Base-by-base conservation (phyloP, 2,113 vertebrate genomes). In the Pygoscelis antarcticus region DNA sequence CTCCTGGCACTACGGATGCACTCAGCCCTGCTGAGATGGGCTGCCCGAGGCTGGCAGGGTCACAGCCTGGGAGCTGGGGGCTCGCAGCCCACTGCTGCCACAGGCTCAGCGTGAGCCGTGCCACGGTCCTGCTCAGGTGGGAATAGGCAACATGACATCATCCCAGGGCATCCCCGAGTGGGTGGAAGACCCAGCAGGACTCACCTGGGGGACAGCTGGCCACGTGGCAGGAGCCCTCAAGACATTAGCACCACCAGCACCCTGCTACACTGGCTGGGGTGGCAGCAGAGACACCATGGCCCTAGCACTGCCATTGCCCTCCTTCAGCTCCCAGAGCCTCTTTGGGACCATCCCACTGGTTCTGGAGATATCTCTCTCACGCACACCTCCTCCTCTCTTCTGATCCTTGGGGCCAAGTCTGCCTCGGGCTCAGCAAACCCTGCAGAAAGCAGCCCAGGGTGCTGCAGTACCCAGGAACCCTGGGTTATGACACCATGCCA, bases 1-100 rank as follows among this genome's bases (percentile, higher is more conserved):
- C 19, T 51, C 69, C 80, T 44, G 52, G 32, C 44, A 20, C 6
- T 16, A 4, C 2, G 5, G 55, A 27, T 27, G 47, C 0, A 0
- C 42, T 81, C 36, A 66, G 86, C n/a, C 38, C 76, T 68, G 34
- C 47, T 8, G 9, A 55, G 17, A 36, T 30, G 58, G 10, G 36
- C 32, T 90, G 42, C 66, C 70, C 10, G 18, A 71, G 9, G 58
- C 58, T 79, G 42, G n/a, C 49, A 27, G 30, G 29, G 55, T 49
- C 51, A 76, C 58, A 77, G 58, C 26, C 10, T 16, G 26, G 38
- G 44, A 52, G 26, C 30, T 65, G 38, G 13, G 38, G 25, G 6
- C 36, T 74, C 4, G 0, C 25, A 62, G 40, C 30, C 40, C 34
- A 74, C 29, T 3, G 0, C 70, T 54, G 42, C 46, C 36, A 54